Conservation (phyloP, 1,140 invertebrate genomes). For the Laodelphax striatellus region DNA sequence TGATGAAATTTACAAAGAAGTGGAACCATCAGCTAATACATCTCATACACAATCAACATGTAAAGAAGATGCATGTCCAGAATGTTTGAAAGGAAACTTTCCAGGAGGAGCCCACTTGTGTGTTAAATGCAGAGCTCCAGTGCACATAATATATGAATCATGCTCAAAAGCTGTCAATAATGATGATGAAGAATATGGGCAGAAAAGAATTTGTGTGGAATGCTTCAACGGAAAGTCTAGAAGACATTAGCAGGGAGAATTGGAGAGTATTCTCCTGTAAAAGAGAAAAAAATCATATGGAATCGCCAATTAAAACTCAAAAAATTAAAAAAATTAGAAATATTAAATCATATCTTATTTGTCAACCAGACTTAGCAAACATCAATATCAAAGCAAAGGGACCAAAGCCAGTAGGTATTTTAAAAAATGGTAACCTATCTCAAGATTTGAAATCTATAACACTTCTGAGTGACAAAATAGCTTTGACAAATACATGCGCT, state of each 20-base stretch:
- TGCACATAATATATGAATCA: neutral
- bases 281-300: too few species aligned
- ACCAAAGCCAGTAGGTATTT: neutral
- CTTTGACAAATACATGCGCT: neutral
- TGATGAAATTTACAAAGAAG: too few species aligned
- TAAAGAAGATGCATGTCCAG: neutral
- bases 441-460: neutral
- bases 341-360: neutral
- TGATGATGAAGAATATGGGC: neutral
- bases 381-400: neutral
- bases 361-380: neutral
- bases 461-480: neutral
- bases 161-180: neutral
- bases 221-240: neutral
- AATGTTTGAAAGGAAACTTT: slow-evolving; percentile 3
- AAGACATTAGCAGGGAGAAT: neutral
- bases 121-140: neutral
- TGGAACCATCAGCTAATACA: too few species aligned
- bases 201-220: neutral
- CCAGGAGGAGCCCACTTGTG: slow-evolving; percentile 1
- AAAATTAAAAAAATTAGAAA: neutral
- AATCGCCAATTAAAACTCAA: neutral
- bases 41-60: neutral
- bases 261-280: neutral
- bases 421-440: neutral